Evolutionary conservation across 2,113 vertebrate genomes (phyloP), one percentile per base, ranked within the genome.

Genomic region (Theristicus caerulescens): DNA sequence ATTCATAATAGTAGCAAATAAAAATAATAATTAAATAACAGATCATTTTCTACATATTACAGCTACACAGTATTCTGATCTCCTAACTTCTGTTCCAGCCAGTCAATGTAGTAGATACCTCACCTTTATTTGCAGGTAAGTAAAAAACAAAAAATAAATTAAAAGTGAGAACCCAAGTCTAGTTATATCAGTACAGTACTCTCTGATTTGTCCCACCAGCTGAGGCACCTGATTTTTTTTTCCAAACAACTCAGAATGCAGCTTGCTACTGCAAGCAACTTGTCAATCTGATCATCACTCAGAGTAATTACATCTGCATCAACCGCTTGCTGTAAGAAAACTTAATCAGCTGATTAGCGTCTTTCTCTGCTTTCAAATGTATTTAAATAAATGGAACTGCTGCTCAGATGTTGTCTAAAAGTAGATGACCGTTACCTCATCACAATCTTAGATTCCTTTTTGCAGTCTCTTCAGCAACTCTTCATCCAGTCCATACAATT

Each of bases 361-460:
- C 82, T 86, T 96, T 83, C 93, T 94, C 69, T 95, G 94, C 95
- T 97, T 96, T 95, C 79, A 93, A 69, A 66, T 65, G 24, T 27
- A 72, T 82, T 87, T 81, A 74, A 95, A 70, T 52, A 96, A 91
- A 90, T 32, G 24, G 42, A 74, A 86, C 27, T 82, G 55, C 82
- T 72, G 76, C 92, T 95, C 65, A 90, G 59, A 88, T 51, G 49
- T 18, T 49, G 49, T 16, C 74, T 94, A 65, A 73, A 96, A 90
- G 88, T 29, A 84, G 76, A 78, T 92, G 88, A 94, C 89, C 25
- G 4, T 69, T 85, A 82, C 61, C 69, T 71, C 87, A 65, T 44
- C 32, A 74, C 27, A 24, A n/a, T 22, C 66, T 77, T 51, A n/a
- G 36, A 92, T 27, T 66, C 31, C 40, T 77, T 94, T 92, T 46